Percentiles rank a stretch among this genome's conserved stretches.
phyloP scores from a whole-genome alignment of 2,888 invertebrate species.

The Brachyptera putata region DNA sequence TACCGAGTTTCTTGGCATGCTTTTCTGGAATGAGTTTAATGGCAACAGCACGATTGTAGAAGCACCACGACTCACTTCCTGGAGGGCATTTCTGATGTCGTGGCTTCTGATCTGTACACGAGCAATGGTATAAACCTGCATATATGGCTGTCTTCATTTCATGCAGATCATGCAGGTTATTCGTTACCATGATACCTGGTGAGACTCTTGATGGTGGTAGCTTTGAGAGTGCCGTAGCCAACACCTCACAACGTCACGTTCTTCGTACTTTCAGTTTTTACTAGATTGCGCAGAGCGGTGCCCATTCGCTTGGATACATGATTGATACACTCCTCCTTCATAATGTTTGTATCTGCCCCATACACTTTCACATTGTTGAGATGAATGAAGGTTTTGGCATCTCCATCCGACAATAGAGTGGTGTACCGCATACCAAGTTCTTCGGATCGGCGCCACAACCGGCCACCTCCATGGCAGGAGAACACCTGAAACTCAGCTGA shows the following conservation, averaged over 20 bases:
- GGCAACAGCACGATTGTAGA: conserved; percentile 2
- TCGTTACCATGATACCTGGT: conserved; percentile 39
- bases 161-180: conserved; percentile 36
- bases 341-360: not conserved
- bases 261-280: conserved; percentile 16
- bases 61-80: conserved; percentile 34
- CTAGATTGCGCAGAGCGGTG: conserved; percentile 19
- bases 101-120: conserved; percentile 29
- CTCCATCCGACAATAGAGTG: conserved; percentile 25
- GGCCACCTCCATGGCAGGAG: conserved; percentile 32
- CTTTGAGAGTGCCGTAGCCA: conserved; percentile 15
- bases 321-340: conserved; percentile 30
- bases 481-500: conserved; percentile 30
- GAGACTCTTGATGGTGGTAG: conserved; percentile 36
- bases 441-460: conserved; percentile 27
- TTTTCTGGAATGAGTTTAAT: not conserved
- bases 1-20: conserved; percentile 7
- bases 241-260: conserved; percentile 24
- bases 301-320: conserved; percentile 25
- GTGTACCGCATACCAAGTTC: conserved; percentile 21
- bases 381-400: conserved; percentile 19
- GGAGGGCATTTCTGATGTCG: conserved; percentile 30
- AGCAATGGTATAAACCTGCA: conserved; percentile 28
- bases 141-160: conserved; percentile 33
- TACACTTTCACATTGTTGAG: conserved; percentile 14